Evolutionary conservation across 2,797 vertebrate genomes (phyloP).

Genomic region (Clangula hyemalis): DNA sequence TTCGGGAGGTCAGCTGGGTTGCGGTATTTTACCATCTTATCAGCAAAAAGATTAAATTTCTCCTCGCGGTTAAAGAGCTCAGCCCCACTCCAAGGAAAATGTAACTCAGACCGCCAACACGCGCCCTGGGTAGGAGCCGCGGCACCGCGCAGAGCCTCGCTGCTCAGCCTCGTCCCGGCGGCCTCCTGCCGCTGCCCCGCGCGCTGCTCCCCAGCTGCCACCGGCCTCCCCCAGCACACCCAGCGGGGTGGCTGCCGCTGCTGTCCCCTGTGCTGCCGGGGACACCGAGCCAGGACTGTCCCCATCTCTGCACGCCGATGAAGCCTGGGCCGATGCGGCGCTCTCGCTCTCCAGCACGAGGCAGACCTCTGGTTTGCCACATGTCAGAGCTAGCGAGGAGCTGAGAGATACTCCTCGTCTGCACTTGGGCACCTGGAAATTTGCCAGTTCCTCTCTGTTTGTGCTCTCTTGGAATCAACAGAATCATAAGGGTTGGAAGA

Average conservation of each 20-base stretch:
- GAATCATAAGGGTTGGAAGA: too few relatives aligned
- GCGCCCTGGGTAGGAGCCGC: not conserved
- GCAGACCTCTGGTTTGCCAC: not conserved
- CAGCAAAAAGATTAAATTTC: slow-evolving; percentile 65
- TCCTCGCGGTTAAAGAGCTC: slow-evolving; percentile 47
- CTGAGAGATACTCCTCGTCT: not conserved
- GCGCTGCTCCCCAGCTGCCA: too few relatives aligned
- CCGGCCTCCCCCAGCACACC: too few relatives aligned
- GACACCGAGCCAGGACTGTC: rapidly evolving
- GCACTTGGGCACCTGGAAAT: not conserved
- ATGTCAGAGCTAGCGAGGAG: not conserved
- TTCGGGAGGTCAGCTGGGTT: slow-evolving; percentile 47
- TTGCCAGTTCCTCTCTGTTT: too few relatives aligned
- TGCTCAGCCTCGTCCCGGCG: not conserved
- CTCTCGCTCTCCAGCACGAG: not conserved
- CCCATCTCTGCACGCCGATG: rapidly evolving
- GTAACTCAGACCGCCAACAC: slow-evolving; percentile 39
- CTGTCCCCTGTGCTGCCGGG: too few relatives aligned
- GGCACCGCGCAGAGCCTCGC: not conserved
- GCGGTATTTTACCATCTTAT: slow-evolving; percentile 54
- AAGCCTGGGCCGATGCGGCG: not conserved
- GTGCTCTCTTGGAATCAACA: not conserved
- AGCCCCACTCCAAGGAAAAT: slow-evolving; percentile 38
- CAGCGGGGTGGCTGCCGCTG: too few relatives aligned
- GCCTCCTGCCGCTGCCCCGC: too few relatives aligned